These are phyloP conservation scores for Pteropus alecto DNA, from an alignment of 2,113 vertebrate species.

Conservation along the genomic window DNA sequence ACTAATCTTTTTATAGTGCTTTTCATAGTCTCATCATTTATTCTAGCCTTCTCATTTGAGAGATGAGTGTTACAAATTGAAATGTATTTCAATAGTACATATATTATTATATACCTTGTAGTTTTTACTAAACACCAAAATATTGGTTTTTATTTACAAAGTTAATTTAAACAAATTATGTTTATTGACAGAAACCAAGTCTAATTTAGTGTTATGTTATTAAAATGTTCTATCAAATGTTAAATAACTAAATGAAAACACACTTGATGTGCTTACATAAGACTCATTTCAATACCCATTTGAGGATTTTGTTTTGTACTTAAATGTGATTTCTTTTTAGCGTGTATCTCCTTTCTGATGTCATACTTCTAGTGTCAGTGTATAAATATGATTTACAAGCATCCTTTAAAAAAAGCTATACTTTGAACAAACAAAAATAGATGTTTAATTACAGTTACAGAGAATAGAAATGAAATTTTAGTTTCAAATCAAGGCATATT, in stretches of 20 bases:
- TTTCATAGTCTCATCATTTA: background rate
- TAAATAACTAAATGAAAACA: background rate
- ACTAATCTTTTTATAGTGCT: slow-evolving; percentile 1
- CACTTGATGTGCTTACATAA: background rate
- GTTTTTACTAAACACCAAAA: background rate
- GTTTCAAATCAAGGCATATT: background rate
- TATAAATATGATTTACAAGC: background rate
- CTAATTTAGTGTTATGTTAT: background rate
- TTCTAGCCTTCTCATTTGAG: background rate
- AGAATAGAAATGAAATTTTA: background rate
- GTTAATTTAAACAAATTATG: background rate
- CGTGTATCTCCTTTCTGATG: background rate
- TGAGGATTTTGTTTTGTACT: background rate
- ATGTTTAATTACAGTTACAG: background rate
- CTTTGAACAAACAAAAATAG: background rate
- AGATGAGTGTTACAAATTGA: background rate
- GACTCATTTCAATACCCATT: background rate
- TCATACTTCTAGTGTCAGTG: background rate
- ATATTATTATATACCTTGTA: background rate
- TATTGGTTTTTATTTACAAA: background rate
- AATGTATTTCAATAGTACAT: background rate
- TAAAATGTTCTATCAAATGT: background rate
- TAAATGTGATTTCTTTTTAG: background rate
- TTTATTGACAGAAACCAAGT: background rate
- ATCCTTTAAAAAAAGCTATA: background rate